Evolutionary conservation across 2,888 invertebrate species (phyloP).

Genomic region (Unio delphinus): DNA sequence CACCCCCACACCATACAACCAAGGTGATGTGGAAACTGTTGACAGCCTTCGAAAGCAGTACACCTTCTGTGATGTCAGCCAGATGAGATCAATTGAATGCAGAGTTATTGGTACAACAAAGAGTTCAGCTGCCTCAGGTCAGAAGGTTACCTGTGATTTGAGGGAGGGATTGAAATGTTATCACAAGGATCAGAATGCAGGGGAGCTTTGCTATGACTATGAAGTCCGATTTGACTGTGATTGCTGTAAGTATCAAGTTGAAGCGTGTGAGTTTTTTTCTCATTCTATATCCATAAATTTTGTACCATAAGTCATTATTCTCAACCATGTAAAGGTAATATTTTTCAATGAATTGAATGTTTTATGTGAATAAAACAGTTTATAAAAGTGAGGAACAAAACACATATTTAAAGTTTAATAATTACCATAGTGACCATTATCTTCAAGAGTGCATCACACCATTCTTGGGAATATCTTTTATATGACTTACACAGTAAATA

Average conservation of each 20-base stretch:
- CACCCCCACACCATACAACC: slow-evolving; percentile 53
- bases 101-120: slow-evolving; percentile 79
- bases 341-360: too few species aligned
- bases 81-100: slow-evolving; percentile 80
- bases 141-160: slow-evolving; percentile 82
- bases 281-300: too few species aligned
- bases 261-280: too few species aligned
- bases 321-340: too few species aligned
- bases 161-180: slow-evolving; percentile 51
- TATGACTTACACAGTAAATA: too few species aligned
- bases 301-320: too few species aligned
- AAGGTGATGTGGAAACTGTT: slow-evolving; percentile 63
- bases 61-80: slow-evolving; percentile 49
- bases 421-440: too few species aligned
- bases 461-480: too few species aligned
- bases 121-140: slow-evolving; percentile 80
- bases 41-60: slow-evolving; percentile 42
- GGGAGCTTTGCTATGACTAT: slow-evolving; percentile 60
- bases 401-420: too few species aligned
- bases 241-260: slow-evolving; percentile 71
- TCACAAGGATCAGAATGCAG: slow-evolving; percentile 39
- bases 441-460: too few species aligned
- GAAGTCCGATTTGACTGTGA: slow-evolving; percentile 69
- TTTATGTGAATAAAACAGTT: too few species aligned
- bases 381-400: too few species aligned